A percentile compares a stretch with the other conserved stretches of the same genome.
Conservation (phyloP, 1,140 invertebrate genomes). For the Bombus balteatus region DNA sequence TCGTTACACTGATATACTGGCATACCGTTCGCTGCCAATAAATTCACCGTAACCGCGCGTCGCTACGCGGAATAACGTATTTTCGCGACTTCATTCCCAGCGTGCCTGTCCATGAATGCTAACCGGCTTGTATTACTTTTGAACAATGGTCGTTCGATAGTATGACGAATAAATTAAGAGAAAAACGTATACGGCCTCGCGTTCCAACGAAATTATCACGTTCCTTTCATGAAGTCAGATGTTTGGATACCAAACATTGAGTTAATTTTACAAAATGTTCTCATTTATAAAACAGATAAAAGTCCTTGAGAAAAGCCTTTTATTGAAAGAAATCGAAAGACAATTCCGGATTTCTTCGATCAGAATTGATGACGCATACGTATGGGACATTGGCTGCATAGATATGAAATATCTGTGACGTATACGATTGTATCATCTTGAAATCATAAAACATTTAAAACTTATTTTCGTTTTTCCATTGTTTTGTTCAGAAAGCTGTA, state of each 20-base stretch:
- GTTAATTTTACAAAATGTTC: neutral
- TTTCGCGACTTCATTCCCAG: conserved; percentile 35
- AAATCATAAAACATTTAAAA: neutral
- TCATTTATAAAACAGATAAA: neutral
- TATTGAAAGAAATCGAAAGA: too few species aligned
- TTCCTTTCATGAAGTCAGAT: neutral
- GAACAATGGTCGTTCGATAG: neutral
- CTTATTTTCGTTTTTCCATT: neutral
- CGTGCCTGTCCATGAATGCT: neutral
- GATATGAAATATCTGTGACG: too few species aligned
- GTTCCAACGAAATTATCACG: neutral
- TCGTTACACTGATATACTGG: conserved; percentile 44
- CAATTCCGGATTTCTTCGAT: neutral
- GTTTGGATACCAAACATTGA: neutral
- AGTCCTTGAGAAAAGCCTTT: accelerated
- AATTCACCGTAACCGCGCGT: conserved; percentile 36
- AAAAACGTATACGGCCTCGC: neutral
- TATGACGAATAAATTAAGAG: neutral
- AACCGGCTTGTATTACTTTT: conserved; percentile 22
- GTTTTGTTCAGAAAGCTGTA: neutral
- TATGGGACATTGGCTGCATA: neutral
- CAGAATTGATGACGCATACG: too few species aligned
- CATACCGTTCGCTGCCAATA: conserved; percentile 36
- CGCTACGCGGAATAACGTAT: conserved; percentile 39
- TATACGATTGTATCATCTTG: too few species aligned